Percentiles rank a stretch among this genome's conserved stretches.
Evolutionary conservation across 2,797 vertebrate species (phyloP).

Genomic region (Synanceia verrucosa): DNA sequence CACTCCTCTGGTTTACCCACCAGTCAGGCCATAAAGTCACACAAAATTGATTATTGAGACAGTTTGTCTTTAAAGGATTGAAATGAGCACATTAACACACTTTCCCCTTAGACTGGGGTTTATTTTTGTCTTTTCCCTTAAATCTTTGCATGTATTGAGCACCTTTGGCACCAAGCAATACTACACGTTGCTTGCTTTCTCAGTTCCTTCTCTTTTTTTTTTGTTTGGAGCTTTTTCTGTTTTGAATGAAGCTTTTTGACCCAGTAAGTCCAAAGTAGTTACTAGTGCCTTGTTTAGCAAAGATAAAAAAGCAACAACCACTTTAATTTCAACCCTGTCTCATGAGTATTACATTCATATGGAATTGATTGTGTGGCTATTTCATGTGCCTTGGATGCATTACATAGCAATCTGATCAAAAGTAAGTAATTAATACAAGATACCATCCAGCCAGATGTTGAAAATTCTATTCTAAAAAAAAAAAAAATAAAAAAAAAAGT

Average conservation of each 20-base stretch:
- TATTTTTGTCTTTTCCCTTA: conserved; percentile 28
- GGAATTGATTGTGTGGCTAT: not conserved
- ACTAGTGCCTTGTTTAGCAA: conserved; percentile 31
- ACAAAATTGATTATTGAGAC: conserved; percentile 15
- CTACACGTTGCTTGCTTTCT: conserved; percentile 22
- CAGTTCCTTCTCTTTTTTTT: not conserved
- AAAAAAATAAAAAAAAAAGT: too few species aligned
- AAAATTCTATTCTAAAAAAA: too few species aligned
- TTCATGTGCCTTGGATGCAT: not conserved
- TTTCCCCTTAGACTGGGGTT: conserved; percentile 22
- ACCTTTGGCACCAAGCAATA: conserved; percentile 16
- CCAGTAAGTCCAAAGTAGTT: conserved; percentile 37
- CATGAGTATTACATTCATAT: conserved; percentile 7
- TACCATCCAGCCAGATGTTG: not conserved
- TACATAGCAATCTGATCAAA: not conserved
- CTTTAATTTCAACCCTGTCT: conserved; percentile 7
- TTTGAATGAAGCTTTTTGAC: conserved; percentile 47
- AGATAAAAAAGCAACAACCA: conserved; percentile 28
- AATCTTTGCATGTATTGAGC: conserved; percentile 31
- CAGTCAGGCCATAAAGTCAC: conserved; percentile 59
- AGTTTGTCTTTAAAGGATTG: conserved; percentile 20
- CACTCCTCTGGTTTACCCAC: conserved; percentile 72
- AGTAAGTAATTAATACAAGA: conserved; percentile 1
- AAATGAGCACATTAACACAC: conserved; percentile 5
- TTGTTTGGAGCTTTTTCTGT: conserved; percentile 27